Evolutionary conservation across 2,888 invertebrate species (phyloP), one percentile per base, ranked within the genome.

Genomic region (Ormyrus nitidulus): DNA sequence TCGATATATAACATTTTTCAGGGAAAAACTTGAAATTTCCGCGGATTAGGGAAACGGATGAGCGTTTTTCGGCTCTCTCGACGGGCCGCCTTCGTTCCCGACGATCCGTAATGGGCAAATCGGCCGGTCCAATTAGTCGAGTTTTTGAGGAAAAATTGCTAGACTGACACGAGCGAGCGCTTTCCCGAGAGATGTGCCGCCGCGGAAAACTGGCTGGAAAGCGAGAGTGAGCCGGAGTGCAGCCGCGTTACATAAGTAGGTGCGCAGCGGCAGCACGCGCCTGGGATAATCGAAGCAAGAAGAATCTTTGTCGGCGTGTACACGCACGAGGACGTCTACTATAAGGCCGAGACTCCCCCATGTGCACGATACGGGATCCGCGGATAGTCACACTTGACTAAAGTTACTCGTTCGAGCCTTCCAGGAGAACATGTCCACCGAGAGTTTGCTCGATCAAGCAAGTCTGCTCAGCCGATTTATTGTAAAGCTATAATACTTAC

Each of bases 1-100:
- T 91, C 91, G 90, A 92, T 92, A 92, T 92, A 92, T 92, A 92
- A 92, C 91, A 92, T 91, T 92, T 92, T 92, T 92, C 92, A 92
- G 91, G 92, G 92, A 92, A 92, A 92, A 92, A 92, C 91, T 89
- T 90, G 91, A 92, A 92, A 92, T 92, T 90, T 91, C 88, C 88
- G 88, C 85, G 87, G 87, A 89, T 91, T 88, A 90, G 89, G 91
- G 91, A 91, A 91, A 92, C 91, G 73, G 51, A 10, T 49, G 64
- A 4, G 34, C 48, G 19, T 10, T 34, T 49, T 6, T 11, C 19
- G 3, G 34, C 34, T 34, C 34, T 34, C 34, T 34, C 34, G 34
- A 4, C 34, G 34, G 34, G 34, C 34, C 34, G 34, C 34, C 34
- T 34, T 4, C 34, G 34, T 3, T 34, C 4, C 34, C 34, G 34